Evolutionary conservation across 1,140 invertebrate species (phyloP).

Genomic region (Hirudo medicinalis): DNA sequence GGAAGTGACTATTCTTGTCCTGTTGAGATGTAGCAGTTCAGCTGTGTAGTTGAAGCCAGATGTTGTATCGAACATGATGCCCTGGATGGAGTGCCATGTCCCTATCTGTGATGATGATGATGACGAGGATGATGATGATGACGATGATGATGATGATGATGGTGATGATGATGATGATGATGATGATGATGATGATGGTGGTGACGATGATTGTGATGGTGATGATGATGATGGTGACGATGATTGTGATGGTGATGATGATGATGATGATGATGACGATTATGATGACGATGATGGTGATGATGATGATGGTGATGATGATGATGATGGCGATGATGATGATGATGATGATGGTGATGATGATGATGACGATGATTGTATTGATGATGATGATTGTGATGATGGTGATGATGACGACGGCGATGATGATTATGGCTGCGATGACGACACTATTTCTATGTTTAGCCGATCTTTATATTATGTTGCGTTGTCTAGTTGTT

Average conservation of each 20-base stretch:
- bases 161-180: neutral
- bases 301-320: conserved; percentile 2
- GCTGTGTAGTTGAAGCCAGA: neutral
- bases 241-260: neutral
- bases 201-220: neutral
- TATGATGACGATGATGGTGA: neutral
- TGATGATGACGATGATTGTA: conserved; percentile 12
- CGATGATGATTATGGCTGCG: conserved; percentile 1
- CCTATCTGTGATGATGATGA: conserved; percentile 13
- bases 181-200: neutral
- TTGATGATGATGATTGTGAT: conserved; percentile 12
- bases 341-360: conserved; percentile 16
- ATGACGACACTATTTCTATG: neutral
- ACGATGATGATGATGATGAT: conserved; percentile 2
- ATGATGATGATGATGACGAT: neutral
- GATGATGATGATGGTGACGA: neutral
- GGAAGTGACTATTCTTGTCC: neutral
- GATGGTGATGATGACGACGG: conserved; percentile 12
- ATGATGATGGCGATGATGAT: conserved; percentile 11
- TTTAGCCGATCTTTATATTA: too few relatives aligned
- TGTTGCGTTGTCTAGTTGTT: too few relatives aligned
- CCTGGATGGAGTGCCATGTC: neutral
- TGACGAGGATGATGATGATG: neutral
- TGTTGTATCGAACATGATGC: neutral
- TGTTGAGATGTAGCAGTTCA: neutral